These are phyloP conservation scores for Lemur catta DNA, from an alignment of 2,797 vertebrate species.

Conservation along the genomic window DNA sequence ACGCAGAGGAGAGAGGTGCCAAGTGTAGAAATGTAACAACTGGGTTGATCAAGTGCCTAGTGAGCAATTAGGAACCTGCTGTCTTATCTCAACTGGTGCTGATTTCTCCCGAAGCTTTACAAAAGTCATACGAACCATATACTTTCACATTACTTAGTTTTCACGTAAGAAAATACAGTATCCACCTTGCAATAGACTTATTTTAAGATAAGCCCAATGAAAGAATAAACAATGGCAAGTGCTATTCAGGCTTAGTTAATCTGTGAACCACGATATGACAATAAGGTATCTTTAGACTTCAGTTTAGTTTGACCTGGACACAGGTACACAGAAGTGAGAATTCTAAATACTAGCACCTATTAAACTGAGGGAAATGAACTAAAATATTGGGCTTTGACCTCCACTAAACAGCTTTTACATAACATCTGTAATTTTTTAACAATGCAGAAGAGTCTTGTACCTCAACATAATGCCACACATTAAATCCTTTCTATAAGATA, in stretches of 20 bases:
- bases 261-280: constrained; percentile 8
- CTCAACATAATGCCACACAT: background rate
- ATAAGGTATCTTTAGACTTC: background rate
- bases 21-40: background rate
- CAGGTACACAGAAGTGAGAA: background rate
- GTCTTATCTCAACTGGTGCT: background rate
- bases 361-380: background rate
- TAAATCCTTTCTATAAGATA: background rate
- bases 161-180: background rate
- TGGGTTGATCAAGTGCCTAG: background rate
- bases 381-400: background rate
- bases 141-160: background rate
- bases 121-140: background rate
- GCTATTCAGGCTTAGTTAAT: background rate
- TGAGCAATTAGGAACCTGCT: background rate
- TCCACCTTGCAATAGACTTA: background rate
- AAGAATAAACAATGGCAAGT: background rate
- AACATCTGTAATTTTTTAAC: background rate
- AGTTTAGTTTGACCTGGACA: background rate
- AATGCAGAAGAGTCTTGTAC: background rate
- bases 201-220: background rate
- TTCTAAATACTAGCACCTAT: background rate
- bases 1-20: background rate
- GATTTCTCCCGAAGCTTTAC: background rate
- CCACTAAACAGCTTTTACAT: background rate